These are phyloP conservation scores for Homarus americanus DNA, from an alignment of 1,140 invertebrate species.

Conservation along the genomic window DNA sequence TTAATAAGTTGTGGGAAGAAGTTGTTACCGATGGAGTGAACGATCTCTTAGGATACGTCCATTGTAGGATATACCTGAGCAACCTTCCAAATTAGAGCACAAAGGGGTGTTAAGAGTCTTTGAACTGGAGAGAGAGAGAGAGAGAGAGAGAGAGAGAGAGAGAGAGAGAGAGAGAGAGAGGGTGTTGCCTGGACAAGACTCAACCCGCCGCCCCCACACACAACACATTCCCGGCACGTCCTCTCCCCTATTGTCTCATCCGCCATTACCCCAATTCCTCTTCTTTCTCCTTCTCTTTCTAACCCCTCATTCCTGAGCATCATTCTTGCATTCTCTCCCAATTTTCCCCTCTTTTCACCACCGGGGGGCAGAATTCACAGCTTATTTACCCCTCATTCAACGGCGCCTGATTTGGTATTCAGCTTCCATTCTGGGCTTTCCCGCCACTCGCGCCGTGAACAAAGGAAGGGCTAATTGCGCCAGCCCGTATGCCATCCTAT, in stretches of 20 bases:
- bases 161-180: too few relatives aligned
- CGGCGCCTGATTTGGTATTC: conserved; percentile 70
- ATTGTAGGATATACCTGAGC: too few relatives aligned
- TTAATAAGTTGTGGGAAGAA: too few relatives aligned
- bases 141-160: too few relatives aligned
- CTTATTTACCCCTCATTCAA: conserved; percentile 71
- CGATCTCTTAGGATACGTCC: too few relatives aligned
- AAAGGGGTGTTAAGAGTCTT: too few relatives aligned
- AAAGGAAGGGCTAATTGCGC: conserved; percentile 68
- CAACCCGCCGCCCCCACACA: not conserved
- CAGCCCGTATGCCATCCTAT: conserved; percentile 60
- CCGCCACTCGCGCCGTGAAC: conserved; percentile 65
- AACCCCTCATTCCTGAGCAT: conserved; percentile 57
- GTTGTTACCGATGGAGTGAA: too few relatives aligned
- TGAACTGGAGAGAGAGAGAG: too few relatives aligned
- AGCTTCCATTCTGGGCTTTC: conserved; percentile 65
- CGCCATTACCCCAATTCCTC: conserved; percentile 49
- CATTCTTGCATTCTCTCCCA: conserved; percentile 70
- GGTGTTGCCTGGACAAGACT: not conserved
- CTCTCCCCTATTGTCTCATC: conserved; percentile 41
- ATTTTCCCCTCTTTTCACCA: conserved; percentile 67
- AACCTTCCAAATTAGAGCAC: too few relatives aligned
- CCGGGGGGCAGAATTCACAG: conserved; percentile 68
- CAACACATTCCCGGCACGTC: conserved; percentile 42
- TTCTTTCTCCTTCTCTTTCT: conserved; percentile 29